phyloP scores from a whole-genome alignment of 2,113 vertebrate genomes.

The Elephantulus edwardii region DNA sequence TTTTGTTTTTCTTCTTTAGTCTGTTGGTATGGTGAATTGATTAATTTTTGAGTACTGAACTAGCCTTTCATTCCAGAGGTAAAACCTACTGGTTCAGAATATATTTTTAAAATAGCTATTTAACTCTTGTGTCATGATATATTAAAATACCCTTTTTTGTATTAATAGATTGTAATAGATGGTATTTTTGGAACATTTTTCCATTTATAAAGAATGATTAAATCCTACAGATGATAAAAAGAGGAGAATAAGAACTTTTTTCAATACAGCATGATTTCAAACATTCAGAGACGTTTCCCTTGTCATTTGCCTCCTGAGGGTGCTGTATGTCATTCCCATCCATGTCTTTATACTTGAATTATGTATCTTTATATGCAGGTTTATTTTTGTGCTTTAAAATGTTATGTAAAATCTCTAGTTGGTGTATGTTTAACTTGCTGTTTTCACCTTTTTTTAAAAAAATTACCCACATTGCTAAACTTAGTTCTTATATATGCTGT shows the following conservation, averaged over 20 bases:
- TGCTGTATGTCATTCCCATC: neutral
- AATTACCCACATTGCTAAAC: neutral
- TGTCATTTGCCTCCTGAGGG: neutral
- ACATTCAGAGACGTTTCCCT: neutral
- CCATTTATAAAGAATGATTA: neutral
- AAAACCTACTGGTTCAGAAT: constrained; percentile 1
- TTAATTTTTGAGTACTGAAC: neutral
- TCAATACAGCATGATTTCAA: no score
- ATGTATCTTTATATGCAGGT: neutral
- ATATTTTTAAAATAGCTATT: no score
- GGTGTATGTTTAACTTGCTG: neutral
- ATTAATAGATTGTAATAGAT: neutral
- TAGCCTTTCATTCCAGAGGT: neutral
- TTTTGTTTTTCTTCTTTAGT: no score
- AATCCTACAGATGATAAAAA: no score
- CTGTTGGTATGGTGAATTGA: no score
- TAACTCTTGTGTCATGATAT: no score
- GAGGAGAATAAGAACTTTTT: no score
- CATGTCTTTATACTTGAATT: neutral
- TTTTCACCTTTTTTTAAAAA: neutral
- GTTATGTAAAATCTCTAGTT: neutral
- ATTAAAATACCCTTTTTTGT: no score
- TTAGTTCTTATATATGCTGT: neutral
- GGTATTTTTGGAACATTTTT: neutral
- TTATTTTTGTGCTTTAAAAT: neutral